Evolutionary conservation across 2,888 invertebrate genomes (phyloP).

Genomic region (Boloria selene): DNA sequence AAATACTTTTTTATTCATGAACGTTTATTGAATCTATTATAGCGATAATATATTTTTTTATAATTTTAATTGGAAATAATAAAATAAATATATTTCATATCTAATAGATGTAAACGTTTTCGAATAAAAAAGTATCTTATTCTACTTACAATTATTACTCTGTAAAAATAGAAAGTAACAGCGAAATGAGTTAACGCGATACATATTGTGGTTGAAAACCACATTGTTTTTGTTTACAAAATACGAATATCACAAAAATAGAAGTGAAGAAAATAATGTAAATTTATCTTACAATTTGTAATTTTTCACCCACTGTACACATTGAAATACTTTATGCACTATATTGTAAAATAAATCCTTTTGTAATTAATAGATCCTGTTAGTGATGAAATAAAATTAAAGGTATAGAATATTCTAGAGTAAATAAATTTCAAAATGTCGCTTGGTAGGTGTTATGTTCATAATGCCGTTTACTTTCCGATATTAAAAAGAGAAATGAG

Average conservation of each 20-base stretch:
- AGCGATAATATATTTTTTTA: slow-evolving; percentile 7
- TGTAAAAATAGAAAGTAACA: slow-evolving; percentile 22
- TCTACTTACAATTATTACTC: slow-evolving; percentile 31
- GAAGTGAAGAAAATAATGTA: slow-evolving; percentile 51
- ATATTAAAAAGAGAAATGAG: slow-evolving; percentile 63
- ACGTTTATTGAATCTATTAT: slow-evolving; percentile 10
- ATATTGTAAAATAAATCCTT: slow-evolving; percentile 68
- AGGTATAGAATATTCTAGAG: slow-evolving; percentile 62
- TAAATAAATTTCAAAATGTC: slow-evolving; percentile 56
- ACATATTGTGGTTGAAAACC: slow-evolving; percentile 31
- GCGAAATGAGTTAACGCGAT: slow-evolving; percentile 16
- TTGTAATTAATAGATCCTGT: slow-evolving; percentile 66
- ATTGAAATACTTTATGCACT: slow-evolving; percentile 72
- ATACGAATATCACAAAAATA: slow-evolving; percentile 24
- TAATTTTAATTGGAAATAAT: neutral
- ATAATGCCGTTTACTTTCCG: slow-evolving; percentile 73
- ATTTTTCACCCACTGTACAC: slow-evolving; percentile 72
- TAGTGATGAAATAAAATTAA: slow-evolving; percentile 58
- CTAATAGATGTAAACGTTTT: slow-evolving; percentile 9
- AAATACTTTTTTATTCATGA: neutral
- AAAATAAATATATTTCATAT: slow-evolving; percentile 11
- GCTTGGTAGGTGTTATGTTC: slow-evolving; percentile 74
- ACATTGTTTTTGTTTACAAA: slow-evolving; percentile 24
- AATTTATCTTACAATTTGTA: slow-evolving; percentile 55
- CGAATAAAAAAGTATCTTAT: slow-evolving; percentile 6